These are phyloP conservation scores for Larimichthys crocea DNA, from an alignment of 2,113 vertebrate genomes.

Conservation along the genomic window DNA sequence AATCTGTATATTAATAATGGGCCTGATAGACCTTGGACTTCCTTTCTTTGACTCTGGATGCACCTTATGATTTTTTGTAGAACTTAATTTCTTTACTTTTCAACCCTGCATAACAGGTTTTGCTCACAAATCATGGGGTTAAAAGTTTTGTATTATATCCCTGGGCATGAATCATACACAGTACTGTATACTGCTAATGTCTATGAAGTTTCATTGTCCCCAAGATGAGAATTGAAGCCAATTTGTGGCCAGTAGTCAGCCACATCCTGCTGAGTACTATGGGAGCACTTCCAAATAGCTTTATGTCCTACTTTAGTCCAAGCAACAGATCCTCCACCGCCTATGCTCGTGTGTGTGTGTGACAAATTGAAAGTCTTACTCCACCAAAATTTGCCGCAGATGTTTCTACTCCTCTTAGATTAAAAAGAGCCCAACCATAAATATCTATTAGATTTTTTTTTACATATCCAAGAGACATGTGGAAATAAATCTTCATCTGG, in stretches of 20 bases:
- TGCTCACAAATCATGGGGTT: not conserved
- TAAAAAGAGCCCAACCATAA: conserved; percentile 81
- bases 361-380: conserved; percentile 77
- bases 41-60: conserved; percentile 31
- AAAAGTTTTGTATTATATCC: not conserved
- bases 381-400: conserved; percentile 67
- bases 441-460: conserved; percentile 81
- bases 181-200: not conserved
- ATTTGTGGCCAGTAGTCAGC: conserved; percentile 17
- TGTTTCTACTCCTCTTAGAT: conserved; percentile 72
- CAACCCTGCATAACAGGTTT: not conserved
- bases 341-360: conserved; percentile 52
- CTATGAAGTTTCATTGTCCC: not conserved
- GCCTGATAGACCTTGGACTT: conserved; percentile 48
- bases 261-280: not conserved
- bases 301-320: conserved; percentile 28
- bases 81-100: conserved; percentile 10
- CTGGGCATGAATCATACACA: not conserved
- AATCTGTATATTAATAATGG: conserved; percentile 72
- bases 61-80: conserved; percentile 40
- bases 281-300: conserved; percentile 22
- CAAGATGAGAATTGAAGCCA: not conserved
- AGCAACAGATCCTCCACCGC: conserved; percentile 29
- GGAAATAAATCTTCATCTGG: conserved; percentile 76
- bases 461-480: conserved; percentile 61